Base-by-base conservation (phyloP, 2,113 vertebrate genomes). In the Ranitomeya variabilis region DNA sequence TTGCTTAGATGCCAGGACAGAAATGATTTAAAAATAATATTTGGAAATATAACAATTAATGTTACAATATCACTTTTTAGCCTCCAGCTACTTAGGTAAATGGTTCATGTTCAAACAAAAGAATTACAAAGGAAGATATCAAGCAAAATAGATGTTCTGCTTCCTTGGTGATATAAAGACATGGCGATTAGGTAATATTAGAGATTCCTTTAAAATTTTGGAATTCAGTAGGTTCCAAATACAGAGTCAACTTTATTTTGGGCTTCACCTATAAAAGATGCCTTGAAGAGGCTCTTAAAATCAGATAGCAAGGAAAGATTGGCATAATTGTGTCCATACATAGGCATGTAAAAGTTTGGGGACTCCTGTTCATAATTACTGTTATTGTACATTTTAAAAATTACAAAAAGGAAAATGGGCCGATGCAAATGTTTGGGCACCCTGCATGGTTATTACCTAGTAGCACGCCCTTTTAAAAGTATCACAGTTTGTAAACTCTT, bases 1-100 rank as follows among this genome's bases (percentile, higher is more conserved):
- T 74, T 16, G 71, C 71, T 74, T 74, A 37, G 37, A 45, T 74
- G 71, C 71, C 37, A 37, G 71, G 71, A 74, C 12, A 74, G 15
- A 51, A 1, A 37, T 37, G 69, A 73, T 73, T 37, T 73, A 31
- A 74, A 74, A 74, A 74, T 74, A 52, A 78, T 51, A 78, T 78
- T 78, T 54, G 51, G 51, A 78, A 78, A 54, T 78, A 0, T 54
- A 78, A 78, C 51, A 54, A 78, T 78, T 78, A 54, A 78, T 78
- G 51, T n/a, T 54, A 3, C n/a, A 78, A 54, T 78, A 78, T 54
- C 18, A 74, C 37, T 74, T 74, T 74, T 45, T 45, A 51, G 71
- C 71, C 71, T 74, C 13, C 6, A 37, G 31, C 45, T 74, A 74
- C 37, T 37, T 74, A 18, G 13, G 71, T 51, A 74, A 74, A 16